A percentile compares a stretch with the other conserved stretches of the same genome.
These are phyloP conservation scores for Ochropleura plecta DNA, from an alignment of 2,888 invertebrate species.

Conservation along the genomic window DNA sequence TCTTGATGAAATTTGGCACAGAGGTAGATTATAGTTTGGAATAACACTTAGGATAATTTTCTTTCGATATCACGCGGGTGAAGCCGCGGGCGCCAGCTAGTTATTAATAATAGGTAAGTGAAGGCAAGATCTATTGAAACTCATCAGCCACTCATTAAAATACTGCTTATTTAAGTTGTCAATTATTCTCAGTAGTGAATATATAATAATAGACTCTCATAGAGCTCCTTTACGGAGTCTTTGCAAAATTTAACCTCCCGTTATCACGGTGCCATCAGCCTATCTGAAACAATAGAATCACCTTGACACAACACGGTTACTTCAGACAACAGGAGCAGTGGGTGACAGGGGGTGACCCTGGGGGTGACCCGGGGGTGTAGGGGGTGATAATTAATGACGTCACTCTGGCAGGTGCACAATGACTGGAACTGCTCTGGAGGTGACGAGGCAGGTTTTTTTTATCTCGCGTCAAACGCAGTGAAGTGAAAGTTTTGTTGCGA, in stretches of 20 bases:
- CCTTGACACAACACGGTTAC: slow-evolving; percentile 86
- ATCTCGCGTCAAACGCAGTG: slow-evolving; percentile 58
- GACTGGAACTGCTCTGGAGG: slow-evolving; percentile 78
- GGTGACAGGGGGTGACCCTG: slow-evolving; percentile 62
- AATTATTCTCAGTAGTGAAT: neutral
- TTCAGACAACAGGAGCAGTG: slow-evolving; percentile 60
- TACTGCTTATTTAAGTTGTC: neutral
- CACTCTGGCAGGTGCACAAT: slow-evolving; percentile 89
- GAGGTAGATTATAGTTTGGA: no score
- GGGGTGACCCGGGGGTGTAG: slow-evolving; percentile 32
- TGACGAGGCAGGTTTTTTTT: slow-evolving; percentile 84
- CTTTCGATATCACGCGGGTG: no score
- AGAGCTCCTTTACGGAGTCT: neutral
- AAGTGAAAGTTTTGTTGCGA: slow-evolving; percentile 53
- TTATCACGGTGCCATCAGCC: slow-evolving; percentile 60
- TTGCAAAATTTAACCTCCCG: slow-evolving; percentile 21
- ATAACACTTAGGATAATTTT: no score
- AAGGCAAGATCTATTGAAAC: neutral
- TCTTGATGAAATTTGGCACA: no score
- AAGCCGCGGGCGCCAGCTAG: no score
- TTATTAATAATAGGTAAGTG: no score
- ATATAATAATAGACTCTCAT: no score
- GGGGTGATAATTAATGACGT: slow-evolving; percentile 85
- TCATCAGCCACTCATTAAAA: neutral
- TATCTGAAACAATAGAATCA: slow-evolving; percentile 83